Base-by-base conservation (phyloP, 2,113 vertebrate species). In the Festucalex cinctus region DNA sequence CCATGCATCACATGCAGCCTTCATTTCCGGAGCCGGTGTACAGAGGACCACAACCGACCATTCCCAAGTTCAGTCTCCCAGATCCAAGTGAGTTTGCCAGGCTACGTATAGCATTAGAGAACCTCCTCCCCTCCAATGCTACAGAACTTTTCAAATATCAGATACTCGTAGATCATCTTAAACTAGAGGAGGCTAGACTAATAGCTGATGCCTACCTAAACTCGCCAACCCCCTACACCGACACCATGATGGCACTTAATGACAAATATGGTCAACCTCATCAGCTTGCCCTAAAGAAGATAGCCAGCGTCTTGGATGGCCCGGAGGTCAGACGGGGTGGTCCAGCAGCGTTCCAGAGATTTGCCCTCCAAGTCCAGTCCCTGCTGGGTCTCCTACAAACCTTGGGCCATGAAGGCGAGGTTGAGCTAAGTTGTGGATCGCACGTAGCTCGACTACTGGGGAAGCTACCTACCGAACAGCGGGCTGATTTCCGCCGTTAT, bases 371-470 rank as follows among this genome's bases (percentile, higher is more conserved):
- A 20, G 44, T 75, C 14, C 68, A 65, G 4, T 71, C 63, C 19
- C 26, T 63, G 1, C 73, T 69, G 17, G 64, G 66, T 32, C 6
- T 78, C 16, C 32, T 78, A 8, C 17, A 66, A 41, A 63, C 57
- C 12, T 44, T 80, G 5, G 59, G 69, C 2, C 57, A 53, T 1
- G 19, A 63, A 14, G 43, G 56, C 10, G 66, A 70, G 13, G 28
- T 60, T 8, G 26, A 71, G 35, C 60, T 65, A 12, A 58, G 35
- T 6, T 59, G 49, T 41, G 28, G 74, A 3, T 77, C 63, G 14
- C 72, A 81, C 54, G 65, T 75, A 14, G 59, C 46, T 16, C 7
- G 68, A 1, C 64, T 71, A 3, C 26, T 68, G 41, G 65, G 28
- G 12, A 73, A 70, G 19, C 64, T 71, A 0, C 63, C 68, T 4